phyloP scores from a whole-genome alignment of 2,888 invertebrate species.

The Cerastoderma edule region DNA sequence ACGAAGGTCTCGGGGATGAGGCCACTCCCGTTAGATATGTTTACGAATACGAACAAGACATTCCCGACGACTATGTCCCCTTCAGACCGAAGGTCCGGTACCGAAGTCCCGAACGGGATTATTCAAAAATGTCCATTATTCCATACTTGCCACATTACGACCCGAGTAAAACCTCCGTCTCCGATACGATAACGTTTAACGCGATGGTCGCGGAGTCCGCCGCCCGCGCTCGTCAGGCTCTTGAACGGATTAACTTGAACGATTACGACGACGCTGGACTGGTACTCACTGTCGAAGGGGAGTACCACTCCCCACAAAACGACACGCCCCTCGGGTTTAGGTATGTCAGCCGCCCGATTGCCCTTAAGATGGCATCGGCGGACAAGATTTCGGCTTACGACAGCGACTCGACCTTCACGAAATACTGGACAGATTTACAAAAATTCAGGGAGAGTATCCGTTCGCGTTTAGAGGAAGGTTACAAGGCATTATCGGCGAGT shows the following conservation, averaged over 20 bases:
- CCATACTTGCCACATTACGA: constrained; percentile 52
- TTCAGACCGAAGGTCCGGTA: constrained; percentile 66
- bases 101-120: constrained; percentile 63
- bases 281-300: constrained; percentile 76
- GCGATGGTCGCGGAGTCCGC: constrained; percentile 73
- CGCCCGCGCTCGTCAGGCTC: constrained; percentile 66
- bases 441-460: constrained; percentile 66
- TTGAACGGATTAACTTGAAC: constrained; percentile 65
- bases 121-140: constrained; percentile 55
- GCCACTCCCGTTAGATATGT: constrained; percentile 41
- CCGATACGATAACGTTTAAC: constrained; percentile 68
- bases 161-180: constrained; percentile 47
- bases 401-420: constrained; percentile 63
- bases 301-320: constrained; percentile 66
- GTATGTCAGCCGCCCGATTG: constrained; percentile 75
- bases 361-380: constrained; percentile 66
- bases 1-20: constrained; percentile 32
- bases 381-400: constrained; percentile 53
- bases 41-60: constrained; percentile 45
- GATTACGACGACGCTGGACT: constrained; percentile 75
- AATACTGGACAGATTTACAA: constrained; percentile 65
- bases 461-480: constrained; percentile 64
- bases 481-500: constrained; percentile 52
- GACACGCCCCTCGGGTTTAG: constrained; percentile 69
- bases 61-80: constrained; percentile 71